These are phyloP conservation scores for Chromobotia macracanthus DNA, from an alignment of 2,797 vertebrate genomes.

Conservation along the genomic window DNA sequence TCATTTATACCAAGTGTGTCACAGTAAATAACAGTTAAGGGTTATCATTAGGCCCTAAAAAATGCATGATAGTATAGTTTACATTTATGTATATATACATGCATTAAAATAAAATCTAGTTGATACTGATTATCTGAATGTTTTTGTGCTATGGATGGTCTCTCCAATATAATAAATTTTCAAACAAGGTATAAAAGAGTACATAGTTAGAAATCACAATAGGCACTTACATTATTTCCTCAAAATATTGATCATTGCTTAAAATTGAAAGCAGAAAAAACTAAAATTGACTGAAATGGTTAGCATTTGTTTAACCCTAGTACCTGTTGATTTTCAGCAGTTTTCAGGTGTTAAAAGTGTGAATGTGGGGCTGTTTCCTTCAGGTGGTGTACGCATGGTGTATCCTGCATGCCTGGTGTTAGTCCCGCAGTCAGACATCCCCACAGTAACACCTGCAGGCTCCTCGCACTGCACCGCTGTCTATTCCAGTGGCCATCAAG, in stretches of 20 bases:
- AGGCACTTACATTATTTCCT: not conserved
- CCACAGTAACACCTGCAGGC: conserved; percentile 84
- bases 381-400: conserved; percentile 96
- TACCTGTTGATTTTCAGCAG: not conserved
- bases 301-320: not conserved
- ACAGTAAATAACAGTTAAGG: not conserved
- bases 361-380: not conserved
- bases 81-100: not conserved
- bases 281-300: not conserved
- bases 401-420: conserved; percentile 95
- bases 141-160: not conserved
- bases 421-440: conserved; percentile 95
- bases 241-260: too few relatives aligned
- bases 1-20: not conserved
- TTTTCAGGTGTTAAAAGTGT: not conserved
- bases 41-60: not conserved
- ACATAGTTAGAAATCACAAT: not conserved
- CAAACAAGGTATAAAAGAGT: not conserved
- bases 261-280: too few relatives aligned
- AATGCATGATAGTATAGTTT: not conserved
- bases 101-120: not conserved
- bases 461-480: conserved; percentile 90
- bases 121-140: not conserved
- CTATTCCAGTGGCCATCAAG: conserved; percentile 94
- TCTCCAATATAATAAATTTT: not conserved